A percentile compares a stretch with the other conserved stretches of the same genome.
Conservation (phyloP, 2,797 vertebrate genomes). For the Sebastes itinus region DNA sequence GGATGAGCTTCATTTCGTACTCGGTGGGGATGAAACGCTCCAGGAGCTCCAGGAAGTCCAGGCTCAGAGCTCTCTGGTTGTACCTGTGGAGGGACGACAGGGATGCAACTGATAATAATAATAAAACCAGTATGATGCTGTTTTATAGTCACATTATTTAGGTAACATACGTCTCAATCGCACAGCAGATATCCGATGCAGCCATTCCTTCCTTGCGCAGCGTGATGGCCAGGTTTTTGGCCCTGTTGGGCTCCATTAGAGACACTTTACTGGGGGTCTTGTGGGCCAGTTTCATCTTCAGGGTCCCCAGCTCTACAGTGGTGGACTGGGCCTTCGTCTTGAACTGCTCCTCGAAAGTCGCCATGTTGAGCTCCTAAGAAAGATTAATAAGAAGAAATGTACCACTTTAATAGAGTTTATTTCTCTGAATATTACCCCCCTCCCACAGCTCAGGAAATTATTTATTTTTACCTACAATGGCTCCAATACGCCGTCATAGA, state of each 20-base stretch:
- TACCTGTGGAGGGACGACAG: slow-evolving; percentile 77
- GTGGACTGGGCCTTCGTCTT: slow-evolving; percentile 93
- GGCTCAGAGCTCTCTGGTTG: slow-evolving; percentile 86
- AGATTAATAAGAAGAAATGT: no score
- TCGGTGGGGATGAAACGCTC: slow-evolving; percentile 92
- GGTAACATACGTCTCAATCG: slow-evolving; percentile 84
- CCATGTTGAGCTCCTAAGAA: slow-evolving; percentile 92
- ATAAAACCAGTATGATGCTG: not conserved
- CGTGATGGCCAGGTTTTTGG: slow-evolving; percentile 97
- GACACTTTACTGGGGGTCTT: slow-evolving; percentile 87
- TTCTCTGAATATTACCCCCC: no score
- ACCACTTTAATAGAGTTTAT: no score
- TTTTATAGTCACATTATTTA: not conserved
- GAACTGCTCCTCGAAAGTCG: slow-evolving; percentile 92
- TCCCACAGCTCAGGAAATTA: no score
- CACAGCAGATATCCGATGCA: slow-evolving; percentile 87
- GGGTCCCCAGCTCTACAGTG: slow-evolving; percentile 74
- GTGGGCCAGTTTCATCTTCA: slow-evolving; percentile 84
- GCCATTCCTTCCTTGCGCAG: slow-evolving; percentile 90
- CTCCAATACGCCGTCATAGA: no score
- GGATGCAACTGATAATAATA: accelerated
- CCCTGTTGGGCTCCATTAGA: slow-evolving; percentile 92
- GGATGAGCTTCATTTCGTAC: slow-evolving; percentile 87
- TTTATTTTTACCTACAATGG: no score
- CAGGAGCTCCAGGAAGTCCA: slow-evolving; percentile 94